Evolutionary conservation across 2,888 invertebrate genomes (phyloP).

Genomic region (Diplolepis rosae): DNA sequence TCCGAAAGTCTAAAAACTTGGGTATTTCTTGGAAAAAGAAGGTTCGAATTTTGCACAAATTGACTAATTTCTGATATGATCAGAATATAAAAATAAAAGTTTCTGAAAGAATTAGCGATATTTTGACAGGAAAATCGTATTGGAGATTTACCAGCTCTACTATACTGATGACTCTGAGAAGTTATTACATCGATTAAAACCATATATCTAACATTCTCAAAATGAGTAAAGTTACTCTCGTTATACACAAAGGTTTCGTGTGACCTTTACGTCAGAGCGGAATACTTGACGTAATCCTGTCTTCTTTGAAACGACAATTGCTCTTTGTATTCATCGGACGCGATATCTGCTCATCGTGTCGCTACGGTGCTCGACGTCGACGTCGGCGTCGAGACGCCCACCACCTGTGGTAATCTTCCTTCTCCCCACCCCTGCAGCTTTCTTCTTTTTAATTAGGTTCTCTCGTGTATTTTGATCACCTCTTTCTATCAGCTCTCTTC

Average conservation of each 20-base stretch:
- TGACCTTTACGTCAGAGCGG: neutral
- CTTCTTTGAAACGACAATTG: conserved; percentile 39
- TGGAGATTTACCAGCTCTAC: no score
- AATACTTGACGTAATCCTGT: conserved; percentile 36
- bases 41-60: no score
- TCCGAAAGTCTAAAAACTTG: no score
- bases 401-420: conserved; percentile 62
- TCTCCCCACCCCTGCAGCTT: neutral
- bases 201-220: neutral
- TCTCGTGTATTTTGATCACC: neutral
- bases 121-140: no score
- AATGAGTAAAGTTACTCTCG: neutral
- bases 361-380: conserved; percentile 60
- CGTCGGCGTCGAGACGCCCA: conserved; percentile 64
- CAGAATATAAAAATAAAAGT: no score
- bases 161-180: no score
- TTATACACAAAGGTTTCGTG: neutral
- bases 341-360: conserved; percentile 57
- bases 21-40: no score
- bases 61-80: no score
- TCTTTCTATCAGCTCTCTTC: neutral
- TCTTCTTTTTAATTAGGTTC: neutral
- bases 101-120: no score
- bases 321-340: conserved; percentile 45
- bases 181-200: no score